Evolutionary conservation across 2,888 invertebrate genomes (phyloP), one percentile per base, ranked within the genome.

Genomic region (Nysson spinosus): DNA sequence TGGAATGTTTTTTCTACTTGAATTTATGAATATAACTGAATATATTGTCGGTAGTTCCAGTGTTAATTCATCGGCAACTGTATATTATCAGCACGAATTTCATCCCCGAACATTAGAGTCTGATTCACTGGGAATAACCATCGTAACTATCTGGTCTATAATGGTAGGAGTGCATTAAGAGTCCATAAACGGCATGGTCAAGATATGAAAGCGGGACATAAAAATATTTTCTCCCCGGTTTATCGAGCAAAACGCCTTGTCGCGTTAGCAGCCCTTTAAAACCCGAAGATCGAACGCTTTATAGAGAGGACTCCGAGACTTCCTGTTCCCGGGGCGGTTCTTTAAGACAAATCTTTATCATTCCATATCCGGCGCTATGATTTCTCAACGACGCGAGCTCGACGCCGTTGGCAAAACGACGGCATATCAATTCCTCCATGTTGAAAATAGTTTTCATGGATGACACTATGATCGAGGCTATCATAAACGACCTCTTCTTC

Each of bases 331-430:
- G 40, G 37, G 54, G 30, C 42, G 42, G 37, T 37, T 40, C 20
- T 30, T 56, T 37, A 30, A 67, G 61, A 67, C 67, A 62, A 62
- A 69, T 69, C 44, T 52, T 49, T 49, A 56, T 50, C 56, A 51
- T 69, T 69, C 22, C 46, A 24, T 34, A 35, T 20, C 37, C 51
- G 28, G 26, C 7, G 43, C 43, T 57, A 52, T 65, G 57, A 65
- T 58, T 62, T 50, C 24, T 42, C 49, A 37, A 55, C 55, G 44
- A 43, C 19, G 32, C 34, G 47, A 46, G 56, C 46, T 51, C 55
- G 40, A 56, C 56, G 49, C 24, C 58, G 26, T 65, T 52, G 24
- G 4, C 9, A 19, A 34, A 66, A 66, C 52, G 66, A 26, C 32
- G 28, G n/a, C 37, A 22, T 43, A 55, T 66, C 49, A 66, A 65